phyloP scores from a whole-genome alignment of 2,888 invertebrate genomes.

The Heliconius sara region DNA sequence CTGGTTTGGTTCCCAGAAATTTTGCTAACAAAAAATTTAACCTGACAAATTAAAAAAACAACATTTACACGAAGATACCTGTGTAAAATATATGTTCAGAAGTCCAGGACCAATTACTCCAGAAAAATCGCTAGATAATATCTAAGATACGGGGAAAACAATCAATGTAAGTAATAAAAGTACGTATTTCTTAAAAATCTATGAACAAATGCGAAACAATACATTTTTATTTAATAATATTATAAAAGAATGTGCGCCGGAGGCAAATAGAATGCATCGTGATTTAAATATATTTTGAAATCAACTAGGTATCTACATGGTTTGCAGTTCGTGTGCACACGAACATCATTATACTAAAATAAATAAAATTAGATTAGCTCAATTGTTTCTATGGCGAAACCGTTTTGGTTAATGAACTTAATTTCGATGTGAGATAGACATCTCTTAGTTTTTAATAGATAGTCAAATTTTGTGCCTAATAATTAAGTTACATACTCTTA shows the following conservation, averaged over 20 bases:
- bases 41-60: too few species aligned
- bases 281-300: conserved; percentile 39
- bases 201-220: background rate
- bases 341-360: conserved; percentile 28
- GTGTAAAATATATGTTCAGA: too few species aligned
- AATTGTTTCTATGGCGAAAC: conserved; percentile 17
- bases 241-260: conserved; percentile 17
- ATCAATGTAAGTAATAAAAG: too few species aligned
- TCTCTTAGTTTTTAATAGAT: too few species aligned
- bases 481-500: too few species aligned
- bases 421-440: background rate
- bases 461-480: too few species aligned
- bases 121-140: too few species aligned
- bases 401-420: background rate
- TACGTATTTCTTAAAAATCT: background rate
- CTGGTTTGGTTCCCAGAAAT: too few species aligned
- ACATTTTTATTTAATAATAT: background rate
- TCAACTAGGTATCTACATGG: conserved; percentile 5
- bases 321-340: conserved; percentile 14
- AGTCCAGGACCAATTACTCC: too few species aligned
- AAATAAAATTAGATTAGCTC: conserved; percentile 28
- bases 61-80: too few species aligned
- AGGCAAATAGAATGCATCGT: conserved; percentile 32
- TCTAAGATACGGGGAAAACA: too few species aligned
- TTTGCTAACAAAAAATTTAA: too few species aligned